These are phyloP conservation scores for Heliopora coerulea DNA, from an alignment of 92 coral and sea anemone species.

Conservation along the genomic window DNA sequence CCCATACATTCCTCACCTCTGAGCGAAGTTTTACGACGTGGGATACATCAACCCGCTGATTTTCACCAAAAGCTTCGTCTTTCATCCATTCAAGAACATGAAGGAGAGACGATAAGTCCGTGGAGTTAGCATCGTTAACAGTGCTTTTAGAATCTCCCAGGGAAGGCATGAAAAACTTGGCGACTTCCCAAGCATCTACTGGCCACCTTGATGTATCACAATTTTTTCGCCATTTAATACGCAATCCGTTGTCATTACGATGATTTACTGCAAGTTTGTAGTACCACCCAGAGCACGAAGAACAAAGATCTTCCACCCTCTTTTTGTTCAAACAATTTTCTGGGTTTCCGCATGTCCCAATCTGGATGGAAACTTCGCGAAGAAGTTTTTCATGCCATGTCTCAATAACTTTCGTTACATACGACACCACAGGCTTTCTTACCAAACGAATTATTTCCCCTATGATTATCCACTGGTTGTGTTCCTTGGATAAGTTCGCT, in stretches of 20 bases:
- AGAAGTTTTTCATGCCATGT: background rate
- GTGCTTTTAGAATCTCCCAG: conserved; percentile 31
- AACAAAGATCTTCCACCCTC: background rate
- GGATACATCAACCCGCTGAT: background rate
- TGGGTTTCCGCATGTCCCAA: background rate
- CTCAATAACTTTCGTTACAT: background rate
- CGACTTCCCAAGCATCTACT: conserved; percentile 39
- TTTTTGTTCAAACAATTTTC: background rate
- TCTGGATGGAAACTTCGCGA: background rate
- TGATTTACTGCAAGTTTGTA: background rate
- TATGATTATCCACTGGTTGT: conserved; percentile 6
- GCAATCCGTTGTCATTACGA: background rate
- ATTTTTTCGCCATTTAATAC: background rate
- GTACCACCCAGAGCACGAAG: background rate
- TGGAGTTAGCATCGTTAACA: conserved; percentile 35
- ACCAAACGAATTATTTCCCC: conserved; percentile 27
- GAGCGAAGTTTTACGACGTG: conserved; percentile 21
- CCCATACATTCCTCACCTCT: conserved; percentile 43
- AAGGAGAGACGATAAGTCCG: conserved; percentile 34
- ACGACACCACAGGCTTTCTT: background rate
- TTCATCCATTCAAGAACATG: conserved; percentile 42
- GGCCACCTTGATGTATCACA: conserved; percentile 25
- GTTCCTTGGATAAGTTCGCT: background rate
- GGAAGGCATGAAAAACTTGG: conserved; percentile 40
- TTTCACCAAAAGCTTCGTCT: conserved; percentile 2